Evolutionary conservation across 2,113 vertebrate genomes (phyloP).

Genomic region (Scomber scombrus): DNA sequence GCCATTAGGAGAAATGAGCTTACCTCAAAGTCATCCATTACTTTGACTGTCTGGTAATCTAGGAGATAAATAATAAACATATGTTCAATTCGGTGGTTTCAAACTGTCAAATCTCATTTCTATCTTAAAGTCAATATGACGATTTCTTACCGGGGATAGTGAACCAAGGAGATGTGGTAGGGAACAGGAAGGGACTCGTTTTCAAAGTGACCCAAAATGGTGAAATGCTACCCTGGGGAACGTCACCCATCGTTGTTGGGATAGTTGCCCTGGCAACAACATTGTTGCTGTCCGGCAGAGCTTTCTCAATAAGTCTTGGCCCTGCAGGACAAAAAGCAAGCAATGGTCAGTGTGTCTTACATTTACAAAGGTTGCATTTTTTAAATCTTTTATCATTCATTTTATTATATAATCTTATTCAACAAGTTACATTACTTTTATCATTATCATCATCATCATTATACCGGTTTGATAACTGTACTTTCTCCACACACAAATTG

Average conservation of each 20-base stretch:
- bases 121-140: neutral
- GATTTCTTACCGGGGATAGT: slow-evolving; percentile 60
- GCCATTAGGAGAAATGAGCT: neutral
- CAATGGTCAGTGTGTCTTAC: neutral
- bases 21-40: slow-evolving; percentile 21
- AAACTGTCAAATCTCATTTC: neutral
- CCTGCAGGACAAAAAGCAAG: slow-evolving; percentile 29
- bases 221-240: neutral
- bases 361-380: too few relatives aligned
- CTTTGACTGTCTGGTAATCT: slow-evolving; percentile 36
- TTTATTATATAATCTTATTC: too few relatives aligned
- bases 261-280: fast-evolving
- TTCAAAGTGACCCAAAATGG: slow-evolving; percentile 62
- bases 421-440: too few relatives aligned
- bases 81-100: neutral
- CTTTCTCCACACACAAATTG: too few relatives aligned
- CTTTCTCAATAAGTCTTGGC: neutral
- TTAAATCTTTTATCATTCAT: too few relatives aligned
- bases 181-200: slow-evolving; percentile 48
- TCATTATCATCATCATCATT: too few relatives aligned
- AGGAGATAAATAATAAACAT: neutral
- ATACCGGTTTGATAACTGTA: too few relatives aligned
- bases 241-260: fast-evolving
- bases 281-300: neutral
- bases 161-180: slow-evolving; percentile 62